Percentiles rank a stretch among this genome's conserved stretches.
Conservation (phyloP, 2,888 invertebrate species). For the Tinea pellionella region DNA sequence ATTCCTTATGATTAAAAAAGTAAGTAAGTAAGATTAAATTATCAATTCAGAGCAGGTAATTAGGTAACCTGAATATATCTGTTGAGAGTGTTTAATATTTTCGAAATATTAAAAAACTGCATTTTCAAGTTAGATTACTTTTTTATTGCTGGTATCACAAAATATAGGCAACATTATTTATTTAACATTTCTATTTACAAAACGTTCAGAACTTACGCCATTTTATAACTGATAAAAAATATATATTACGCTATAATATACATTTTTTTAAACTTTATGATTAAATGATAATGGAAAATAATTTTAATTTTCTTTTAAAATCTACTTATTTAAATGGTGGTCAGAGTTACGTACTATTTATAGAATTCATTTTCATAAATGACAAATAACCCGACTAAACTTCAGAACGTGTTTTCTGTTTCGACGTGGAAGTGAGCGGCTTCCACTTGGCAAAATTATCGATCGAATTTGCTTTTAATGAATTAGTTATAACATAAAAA, state of each 20-base stretch:
- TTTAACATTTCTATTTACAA: no score
- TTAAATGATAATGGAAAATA: no score
- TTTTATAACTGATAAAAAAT: neutral
- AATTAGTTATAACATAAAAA: conserved; percentile 19
- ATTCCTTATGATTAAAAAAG: no score
- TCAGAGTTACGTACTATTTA: neutral
- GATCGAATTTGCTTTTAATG: neutral
- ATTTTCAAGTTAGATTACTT: no score
- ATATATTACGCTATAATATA: neutral
- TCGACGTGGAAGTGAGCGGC: conserved; percentile 4
- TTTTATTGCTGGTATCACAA: no score
- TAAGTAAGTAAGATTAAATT: no score
- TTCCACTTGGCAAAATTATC: neutral
- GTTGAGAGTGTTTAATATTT: no score
- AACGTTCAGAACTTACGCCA: neutral
- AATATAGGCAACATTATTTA: no score
- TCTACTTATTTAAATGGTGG: neutral
- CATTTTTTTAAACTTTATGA: no score
- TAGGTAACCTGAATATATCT: no score
- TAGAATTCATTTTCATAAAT: neutral
- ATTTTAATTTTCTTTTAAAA: neutral
- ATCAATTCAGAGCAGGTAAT: no score
- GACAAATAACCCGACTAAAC: neutral
- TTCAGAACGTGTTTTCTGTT: neutral
- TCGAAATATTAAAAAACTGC: no score